phyloP scores from a whole-genome alignment of 2,888 invertebrate species.

The Rhabditoides inermis region DNA sequence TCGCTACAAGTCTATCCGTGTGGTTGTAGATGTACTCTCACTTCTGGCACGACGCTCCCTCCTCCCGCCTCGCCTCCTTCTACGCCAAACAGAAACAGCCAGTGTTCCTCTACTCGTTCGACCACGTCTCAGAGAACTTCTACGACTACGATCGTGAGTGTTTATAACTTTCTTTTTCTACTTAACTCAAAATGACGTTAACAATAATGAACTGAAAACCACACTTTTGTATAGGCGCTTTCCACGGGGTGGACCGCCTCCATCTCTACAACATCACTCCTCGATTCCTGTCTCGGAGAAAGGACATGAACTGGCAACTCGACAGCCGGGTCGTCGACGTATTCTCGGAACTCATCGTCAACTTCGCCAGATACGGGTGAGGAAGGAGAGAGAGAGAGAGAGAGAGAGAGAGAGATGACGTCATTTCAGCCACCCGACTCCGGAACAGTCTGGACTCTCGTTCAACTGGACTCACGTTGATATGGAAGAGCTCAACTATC shows the following conservation, averaged over 20 bases:
- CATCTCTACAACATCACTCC: conserved; percentile 51
- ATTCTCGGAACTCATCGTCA: conserved; percentile 49
- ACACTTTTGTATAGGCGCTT: conserved; percentile 41
- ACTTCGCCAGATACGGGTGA: conserved; percentile 47
- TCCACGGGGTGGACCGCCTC: conserved; percentile 51
- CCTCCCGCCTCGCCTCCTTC: conserved; percentile 43
- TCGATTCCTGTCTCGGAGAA: conserved; percentile 40
- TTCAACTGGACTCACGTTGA: conserved; percentile 51
- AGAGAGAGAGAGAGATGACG: no score
- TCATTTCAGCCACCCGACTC: conserved; percentile 49
- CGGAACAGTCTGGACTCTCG: conserved; percentile 37
- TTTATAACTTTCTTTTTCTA: conserved; percentile 1
- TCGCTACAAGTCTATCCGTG: no score
- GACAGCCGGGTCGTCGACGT: conserved; percentile 52
- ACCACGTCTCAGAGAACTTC: conserved; percentile 52
- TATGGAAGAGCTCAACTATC: conserved; percentile 39
- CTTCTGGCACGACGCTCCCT: conserved; percentile 52
- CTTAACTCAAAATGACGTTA: not conserved
- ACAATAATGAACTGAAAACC: not conserved
- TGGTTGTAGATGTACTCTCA: conserved; percentile 51
- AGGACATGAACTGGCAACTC: conserved; percentile 51
- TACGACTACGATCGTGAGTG: conserved; percentile 45
- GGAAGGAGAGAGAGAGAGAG: conserved; percentile 1
- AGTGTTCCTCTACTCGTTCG: conserved; percentile 52
- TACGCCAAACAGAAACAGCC: conserved; percentile 42